Conservation (phyloP, 2,888 invertebrate species). For the Liopterus haemorrhoidalis region DNA sequence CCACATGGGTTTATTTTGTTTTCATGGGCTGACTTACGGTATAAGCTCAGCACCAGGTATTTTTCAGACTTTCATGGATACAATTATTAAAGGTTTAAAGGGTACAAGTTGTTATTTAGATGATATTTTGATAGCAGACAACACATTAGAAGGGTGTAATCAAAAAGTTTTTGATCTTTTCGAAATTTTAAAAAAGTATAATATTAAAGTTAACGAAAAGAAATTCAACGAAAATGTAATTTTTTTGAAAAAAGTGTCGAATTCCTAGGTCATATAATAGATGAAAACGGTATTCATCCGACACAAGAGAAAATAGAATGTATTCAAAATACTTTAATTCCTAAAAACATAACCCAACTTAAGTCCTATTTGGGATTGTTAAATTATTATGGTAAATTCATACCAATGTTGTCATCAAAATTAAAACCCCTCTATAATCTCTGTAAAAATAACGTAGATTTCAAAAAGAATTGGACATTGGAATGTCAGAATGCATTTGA, state of each 20-base stretch:
- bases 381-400: slow-evolving; percentile 27
- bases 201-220: slow-evolving; percentile 30
- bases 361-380: slow-evolving; percentile 22
- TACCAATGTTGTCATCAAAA: slow-evolving; percentile 23
- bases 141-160: slow-evolving; percentile 21
- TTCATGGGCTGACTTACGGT: slow-evolving; percentile 33
- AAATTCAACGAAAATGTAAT: slow-evolving; percentile 29
- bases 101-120: slow-evolving; percentile 31
- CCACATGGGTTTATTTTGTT: slow-evolving; percentile 33
- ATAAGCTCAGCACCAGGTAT: slow-evolving; percentile 33
- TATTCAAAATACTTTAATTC: slow-evolving; percentile 8
- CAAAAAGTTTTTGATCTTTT: slow-evolving; percentile 25
- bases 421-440: slow-evolving; percentile 24
- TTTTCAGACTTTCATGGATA: slow-evolving; percentile 31
- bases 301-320: slow-evolving; percentile 4
- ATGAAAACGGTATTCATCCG: slow-evolving; percentile 15
- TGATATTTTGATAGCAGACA: slow-evolving; percentile 29
- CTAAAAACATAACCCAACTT: not conserved
- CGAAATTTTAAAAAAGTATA: slow-evolving; percentile 26
- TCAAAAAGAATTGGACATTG: slow-evolving; percentile 16
- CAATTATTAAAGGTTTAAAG: slow-evolving; percentile 22
- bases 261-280: slow-evolving; percentile 31
- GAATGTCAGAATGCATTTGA: slow-evolving; percentile 24
- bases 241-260: slow-evolving; percentile 30
- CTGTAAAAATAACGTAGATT: slow-evolving; percentile 17